A percentile compares a stretch with the other conserved stretches of the same genome.
phyloP scores from a whole-genome alignment of 2,888 invertebrate genomes.

The Macaria notata region DNA sequence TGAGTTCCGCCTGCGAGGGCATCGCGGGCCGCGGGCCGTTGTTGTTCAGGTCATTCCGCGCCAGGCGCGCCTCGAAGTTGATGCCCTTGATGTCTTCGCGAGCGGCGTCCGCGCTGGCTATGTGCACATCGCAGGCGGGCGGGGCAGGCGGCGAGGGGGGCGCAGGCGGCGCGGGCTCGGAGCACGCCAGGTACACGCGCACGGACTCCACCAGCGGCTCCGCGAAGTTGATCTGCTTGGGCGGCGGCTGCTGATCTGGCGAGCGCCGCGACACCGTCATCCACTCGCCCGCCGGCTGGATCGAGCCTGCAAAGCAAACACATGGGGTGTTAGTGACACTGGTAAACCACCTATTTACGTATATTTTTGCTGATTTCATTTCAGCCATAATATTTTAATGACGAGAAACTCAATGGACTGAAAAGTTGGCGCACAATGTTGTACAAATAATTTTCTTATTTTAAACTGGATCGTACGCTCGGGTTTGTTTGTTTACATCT shows the following conservation, averaged over 20 bases:
- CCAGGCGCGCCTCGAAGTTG: constrained; percentile 71
- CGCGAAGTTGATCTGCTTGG: constrained; percentile 66
- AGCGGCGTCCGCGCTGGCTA: constrained; percentile 61
- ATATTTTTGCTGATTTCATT: too few species aligned
- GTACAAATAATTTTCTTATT: not conserved
- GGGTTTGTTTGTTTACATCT: constrained; percentile 8
- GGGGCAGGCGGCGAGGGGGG: constrained; percentile 40
- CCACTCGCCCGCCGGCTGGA: constrained; percentile 77
- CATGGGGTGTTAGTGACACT: constrained; percentile 1
- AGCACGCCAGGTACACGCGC: constrained; percentile 69
- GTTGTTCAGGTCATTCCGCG: constrained; percentile 79
- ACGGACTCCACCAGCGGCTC: constrained; percentile 78
- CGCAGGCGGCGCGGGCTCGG: constrained; percentile 56
- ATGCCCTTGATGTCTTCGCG: constrained; percentile 74
- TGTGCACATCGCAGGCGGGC: constrained; percentile 64
- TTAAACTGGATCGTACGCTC: constrained; percentile 1
- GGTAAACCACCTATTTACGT: not conserved
- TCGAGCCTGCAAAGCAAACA: constrained; percentile 66
- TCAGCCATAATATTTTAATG: not conserved
- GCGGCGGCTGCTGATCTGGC: constrained; percentile 67
- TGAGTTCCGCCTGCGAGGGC: constrained; percentile 76
- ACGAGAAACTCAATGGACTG: too few species aligned
- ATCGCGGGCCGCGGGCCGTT: constrained; percentile 57
- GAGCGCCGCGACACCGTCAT: constrained; percentile 77
- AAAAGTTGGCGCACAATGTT: too few species aligned